phyloP scores from a whole-genome alignment of 2,113 vertebrate species.

The Oxyura jamaicensis region DNA sequence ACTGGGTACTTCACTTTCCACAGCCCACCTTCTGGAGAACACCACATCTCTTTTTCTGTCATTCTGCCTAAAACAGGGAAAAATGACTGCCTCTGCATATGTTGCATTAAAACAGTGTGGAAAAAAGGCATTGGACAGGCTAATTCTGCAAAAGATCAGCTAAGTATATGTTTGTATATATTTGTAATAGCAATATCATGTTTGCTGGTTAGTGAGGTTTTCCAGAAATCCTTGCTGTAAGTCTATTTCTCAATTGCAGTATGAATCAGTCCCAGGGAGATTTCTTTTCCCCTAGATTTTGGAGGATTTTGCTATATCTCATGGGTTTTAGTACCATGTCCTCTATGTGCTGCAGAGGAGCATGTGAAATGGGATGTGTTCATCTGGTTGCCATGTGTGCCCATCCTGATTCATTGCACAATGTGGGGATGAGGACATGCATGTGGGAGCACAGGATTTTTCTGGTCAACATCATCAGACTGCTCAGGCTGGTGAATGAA shows the following conservation, averaged over 20 bases:
- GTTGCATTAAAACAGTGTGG: neutral
- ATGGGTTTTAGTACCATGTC: neutral
- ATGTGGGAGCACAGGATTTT: fast-evolving
- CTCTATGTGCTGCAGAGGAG: neutral
- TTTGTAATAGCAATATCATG: neutral
- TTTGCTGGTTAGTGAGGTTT: neutral
- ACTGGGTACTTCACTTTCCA: neutral
- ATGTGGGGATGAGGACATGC: neutral
- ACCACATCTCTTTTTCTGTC: neutral
- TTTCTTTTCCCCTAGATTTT: neutral
- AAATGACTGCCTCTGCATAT: neutral
- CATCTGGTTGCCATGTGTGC: fast-evolving
- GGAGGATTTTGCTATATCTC: neutral
- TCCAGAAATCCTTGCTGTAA: neutral
- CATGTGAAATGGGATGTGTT: neutral
- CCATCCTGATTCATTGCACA: neutral
- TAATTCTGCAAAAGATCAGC: neutral
- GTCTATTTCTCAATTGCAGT: neutral
- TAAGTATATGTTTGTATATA: neutral
- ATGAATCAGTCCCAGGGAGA: neutral
- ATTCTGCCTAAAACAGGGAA: neutral
- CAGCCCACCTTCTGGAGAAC: neutral
- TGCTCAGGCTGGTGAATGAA: neutral
- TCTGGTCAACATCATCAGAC: neutral
- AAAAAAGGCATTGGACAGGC: neutral